Conservation (phyloP, 2,888 invertebrate species). For the Ashinkailepas kermadecensis region DNA sequence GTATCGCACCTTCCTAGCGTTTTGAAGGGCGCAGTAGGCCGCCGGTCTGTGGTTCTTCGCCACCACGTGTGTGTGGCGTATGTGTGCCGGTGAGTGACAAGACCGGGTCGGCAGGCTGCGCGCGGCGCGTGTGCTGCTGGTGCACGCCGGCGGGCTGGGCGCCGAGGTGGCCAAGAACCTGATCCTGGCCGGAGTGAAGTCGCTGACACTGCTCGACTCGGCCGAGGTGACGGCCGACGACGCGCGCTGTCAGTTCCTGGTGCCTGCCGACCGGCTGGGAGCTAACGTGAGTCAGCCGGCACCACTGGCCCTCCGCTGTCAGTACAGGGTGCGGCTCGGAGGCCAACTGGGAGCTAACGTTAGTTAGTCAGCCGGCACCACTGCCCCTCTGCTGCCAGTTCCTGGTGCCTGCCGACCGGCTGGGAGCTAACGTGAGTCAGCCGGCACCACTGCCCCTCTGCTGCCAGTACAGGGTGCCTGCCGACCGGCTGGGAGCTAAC, state of each 20-base stretch:
- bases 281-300: slow-evolving; percentile 55
- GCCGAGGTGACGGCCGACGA: slow-evolving; percentile 58
- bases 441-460: too few species aligned
- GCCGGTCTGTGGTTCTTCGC: neutral
- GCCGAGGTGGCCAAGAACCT: slow-evolving; percentile 96
- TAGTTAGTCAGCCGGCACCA: too few species aligned
- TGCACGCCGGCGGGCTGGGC: slow-evolving; percentile 81
- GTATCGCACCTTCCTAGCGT: neutral
- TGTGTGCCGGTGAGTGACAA: neutral
- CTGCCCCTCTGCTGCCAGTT: too few species aligned
- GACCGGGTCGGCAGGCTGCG: slow-evolving; percentile 54
- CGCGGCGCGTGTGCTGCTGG: slow-evolving; percentile 73
- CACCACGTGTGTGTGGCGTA: neutral
- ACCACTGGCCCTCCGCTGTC: neutral
- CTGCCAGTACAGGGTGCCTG: too few species aligned
- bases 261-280: slow-evolving; percentile 61
- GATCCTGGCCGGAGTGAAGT: slow-evolving; percentile 83
- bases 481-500: too few species aligned
- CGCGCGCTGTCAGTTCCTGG: slow-evolving; percentile 73
- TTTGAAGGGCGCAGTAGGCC: neutral
- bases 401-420: too few species aligned
- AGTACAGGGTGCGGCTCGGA: too few species aligned
- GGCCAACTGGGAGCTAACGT: too few species aligned
- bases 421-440: too few species aligned
- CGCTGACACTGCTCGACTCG: slow-evolving; percentile 75